These are phyloP conservation scores for Hydrocynus forskahlii DNA, from an alignment of 2,797 vertebrate genomes.

Conservation along the genomic window DNA sequence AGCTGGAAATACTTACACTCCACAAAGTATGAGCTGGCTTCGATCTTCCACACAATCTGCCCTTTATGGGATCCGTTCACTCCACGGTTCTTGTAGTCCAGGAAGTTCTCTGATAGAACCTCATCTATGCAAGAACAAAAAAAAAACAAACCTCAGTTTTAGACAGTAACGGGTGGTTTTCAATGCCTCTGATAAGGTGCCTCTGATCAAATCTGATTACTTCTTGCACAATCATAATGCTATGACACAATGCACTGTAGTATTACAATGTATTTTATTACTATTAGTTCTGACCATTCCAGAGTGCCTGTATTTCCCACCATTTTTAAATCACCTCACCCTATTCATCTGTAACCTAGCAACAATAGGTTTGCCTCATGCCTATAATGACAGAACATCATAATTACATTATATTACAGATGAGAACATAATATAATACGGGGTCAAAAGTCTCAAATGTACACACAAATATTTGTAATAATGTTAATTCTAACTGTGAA, in stretches of 20 bases:
- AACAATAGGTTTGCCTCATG: background rate
- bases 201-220: too few species aligned
- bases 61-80: constrained; percentile 95
- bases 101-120: constrained; percentile 92
- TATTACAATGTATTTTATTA: too few species aligned
- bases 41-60: constrained; percentile 97
- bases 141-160: background rate
- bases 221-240: too few species aligned
- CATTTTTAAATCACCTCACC: background rate
- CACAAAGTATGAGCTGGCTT: constrained; percentile 88
- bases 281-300: too few species aligned
- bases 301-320: background rate
- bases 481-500: too few species aligned
- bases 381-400: background rate
- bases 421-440: too few species aligned
- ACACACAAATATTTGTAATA: too few species aligned
- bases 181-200: too few species aligned
- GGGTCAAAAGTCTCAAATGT: too few species aligned
- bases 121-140: constrained; percentile 81
- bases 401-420: background rate
- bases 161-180: too few species aligned
- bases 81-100: constrained; percentile 97
- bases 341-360: background rate
- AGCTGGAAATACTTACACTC: constrained; percentile 82
- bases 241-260: too few species aligned